Percentiles rank a stretch among this genome's conserved stretches.
These are phyloP conservation scores for Cantharis flavilabris DNA, from an alignment of 2,888 invertebrate species.

Conservation along the genomic window DNA sequence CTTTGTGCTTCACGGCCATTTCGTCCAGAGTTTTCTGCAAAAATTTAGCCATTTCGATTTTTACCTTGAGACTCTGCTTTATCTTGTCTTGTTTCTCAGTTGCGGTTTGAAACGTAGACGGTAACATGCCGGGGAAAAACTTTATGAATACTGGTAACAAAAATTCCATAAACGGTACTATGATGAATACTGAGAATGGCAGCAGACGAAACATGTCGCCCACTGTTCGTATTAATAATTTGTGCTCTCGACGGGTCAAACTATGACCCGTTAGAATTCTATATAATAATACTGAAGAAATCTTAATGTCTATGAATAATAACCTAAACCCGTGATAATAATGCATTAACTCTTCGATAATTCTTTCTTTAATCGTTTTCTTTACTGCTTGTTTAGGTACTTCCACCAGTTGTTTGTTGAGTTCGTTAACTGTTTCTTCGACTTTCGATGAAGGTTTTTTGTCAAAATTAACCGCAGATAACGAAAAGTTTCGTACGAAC, in stretches of 20 bases:
- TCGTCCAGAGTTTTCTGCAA: conserved; percentile 95
- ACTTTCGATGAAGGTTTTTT: conserved; percentile 86
- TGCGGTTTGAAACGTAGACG: conserved; percentile 93
- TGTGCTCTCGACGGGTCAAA: conserved; percentile 86
- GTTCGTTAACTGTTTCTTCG: conserved; percentile 84
- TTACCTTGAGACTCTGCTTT: conserved; percentile 85
- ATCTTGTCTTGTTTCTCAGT: conserved; percentile 85
- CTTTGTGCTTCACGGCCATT: conserved; percentile 86
- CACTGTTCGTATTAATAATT: conserved; percentile 87
- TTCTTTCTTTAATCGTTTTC: conserved; percentile 69
- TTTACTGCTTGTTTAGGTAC: conserved; percentile 57
- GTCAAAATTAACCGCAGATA: conserved; percentile 43
- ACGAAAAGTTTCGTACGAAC: conserved; percentile 43
- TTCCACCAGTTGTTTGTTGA: conserved; percentile 75
- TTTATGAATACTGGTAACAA: conserved; percentile 90
- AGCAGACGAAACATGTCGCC: conserved; percentile 95
- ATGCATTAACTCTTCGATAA: conserved; percentile 85
- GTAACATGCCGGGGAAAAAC: conserved; percentile 95
- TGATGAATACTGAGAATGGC: conserved; percentile 95
- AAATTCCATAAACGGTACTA: conserved; percentile 97
- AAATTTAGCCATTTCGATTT: conserved; percentile 98
- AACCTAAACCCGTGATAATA: conserved; percentile 97
- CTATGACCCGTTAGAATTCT: conserved; percentile 81
- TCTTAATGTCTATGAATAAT: conserved; percentile 87
- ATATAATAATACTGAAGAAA: conserved; percentile 79